These are phyloP conservation scores for Buteo buteo DNA, from an alignment of 2,113 vertebrate species.

Conservation along the genomic window DNA sequence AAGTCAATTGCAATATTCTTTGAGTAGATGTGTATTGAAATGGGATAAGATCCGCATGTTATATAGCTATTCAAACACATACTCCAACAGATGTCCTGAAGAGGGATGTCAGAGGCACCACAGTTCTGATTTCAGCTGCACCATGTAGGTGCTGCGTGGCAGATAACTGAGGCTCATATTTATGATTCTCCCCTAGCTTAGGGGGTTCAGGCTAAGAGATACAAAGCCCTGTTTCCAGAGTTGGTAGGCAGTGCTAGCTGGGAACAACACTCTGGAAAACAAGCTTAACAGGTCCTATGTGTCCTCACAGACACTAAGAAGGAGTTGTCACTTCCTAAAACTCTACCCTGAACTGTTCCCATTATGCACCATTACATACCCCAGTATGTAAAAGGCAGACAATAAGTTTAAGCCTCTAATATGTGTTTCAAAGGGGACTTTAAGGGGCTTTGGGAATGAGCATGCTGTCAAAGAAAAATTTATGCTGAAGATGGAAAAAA, in stretches of 20 bases:
- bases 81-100: neutral
- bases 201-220: neutral
- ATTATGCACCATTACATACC: neutral
- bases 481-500: neutral
- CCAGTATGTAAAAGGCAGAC: neutral
- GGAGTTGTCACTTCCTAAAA: neutral
- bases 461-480: neutral
- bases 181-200: neutral
- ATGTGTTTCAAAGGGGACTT: neutral
- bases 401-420: neutral
- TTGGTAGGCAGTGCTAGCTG: neutral
- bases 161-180: neutral
- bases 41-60: neutral
- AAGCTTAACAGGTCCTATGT: neutral
- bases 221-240: neutral
- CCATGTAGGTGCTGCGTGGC: neutral
- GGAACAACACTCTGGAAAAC: neutral
- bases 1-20: neutral
- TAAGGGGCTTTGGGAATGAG: neutral
- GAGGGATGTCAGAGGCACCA: neutral
- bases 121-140: neutral
- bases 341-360: neutral
- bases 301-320: neutral
- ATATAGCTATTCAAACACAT: neutral
- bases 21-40: neutral